Base-by-base conservation (phyloP, 2,888 invertebrate species). In the Cremastobaeus sp. region DNA sequence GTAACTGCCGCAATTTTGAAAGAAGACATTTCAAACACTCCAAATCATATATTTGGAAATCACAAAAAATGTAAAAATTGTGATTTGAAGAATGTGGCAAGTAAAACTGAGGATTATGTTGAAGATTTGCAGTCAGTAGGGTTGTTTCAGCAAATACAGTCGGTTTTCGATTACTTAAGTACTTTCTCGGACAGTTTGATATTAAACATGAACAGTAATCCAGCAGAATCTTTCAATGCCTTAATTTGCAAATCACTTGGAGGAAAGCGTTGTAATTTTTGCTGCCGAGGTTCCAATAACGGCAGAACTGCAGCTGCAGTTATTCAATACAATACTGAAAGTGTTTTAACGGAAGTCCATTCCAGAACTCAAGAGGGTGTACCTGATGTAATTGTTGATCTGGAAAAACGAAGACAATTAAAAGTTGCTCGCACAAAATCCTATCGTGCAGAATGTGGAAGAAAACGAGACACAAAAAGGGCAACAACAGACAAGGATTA, bases 401-500 rank as follows among this genome's bases (percentile, higher is more conserved):
- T n/a, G n/a, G n/a, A n/a, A n/a, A n/a, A n/a, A n/a, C n/a, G n/a
- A n/a, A n/a, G n/a, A n/a, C n/a, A n/a, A n/a, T n/a, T n/a, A n/a
- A n/a, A n/a, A n/a, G n/a, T n/a, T n/a, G n/a, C n/a, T n/a, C n/a
- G n/a, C n/a, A n/a, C n/a, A n/a, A n/a, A n/a, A n/a, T n/a, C n/a
- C n/a, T n/a, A n/a, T n/a, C n/a, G n/a, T n/a, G n/a, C n/a, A n/a
- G n/a, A n/a, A n/a, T n/a, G n/a, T n/a, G n/a, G n/a, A n/a, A n/a
- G n/a, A n/a, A n/a, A n/a, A n/a, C n/a, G n/a, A n/a, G n/a, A n/a
- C n/a, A n/a, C n/a, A n/a, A n/a, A n/a, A n/a, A n/a, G n/a, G n/a
- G 14, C 9, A 8, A 1, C 14, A 5, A 35, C 32, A 1, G 62
- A 62, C 30, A 15, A 64, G 20, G 15, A 18, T 28, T 62, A 64